Conservation (phyloP, 30 jellyfish, hydroid and myxozoan genomes). For the Phacellophora camtschatica region DNA sequence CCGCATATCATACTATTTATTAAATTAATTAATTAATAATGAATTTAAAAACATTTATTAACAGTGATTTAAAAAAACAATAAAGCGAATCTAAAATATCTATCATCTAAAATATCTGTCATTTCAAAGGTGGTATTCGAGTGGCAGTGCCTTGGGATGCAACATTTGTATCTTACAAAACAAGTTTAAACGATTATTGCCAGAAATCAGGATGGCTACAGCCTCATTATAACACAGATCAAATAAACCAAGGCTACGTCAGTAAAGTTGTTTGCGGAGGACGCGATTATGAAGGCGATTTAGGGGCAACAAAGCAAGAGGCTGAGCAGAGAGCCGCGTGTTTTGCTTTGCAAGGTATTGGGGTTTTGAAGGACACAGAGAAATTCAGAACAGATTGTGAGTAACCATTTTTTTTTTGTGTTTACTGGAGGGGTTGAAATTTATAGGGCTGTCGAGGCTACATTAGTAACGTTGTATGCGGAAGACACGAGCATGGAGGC, state of each 20-base stretch:
- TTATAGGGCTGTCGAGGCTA: too few relatives aligned
- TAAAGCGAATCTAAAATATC: too few relatives aligned
- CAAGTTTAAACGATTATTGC: conserved; percentile 96
- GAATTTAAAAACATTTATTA: too few relatives aligned
- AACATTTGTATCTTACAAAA: conserved; percentile 93
- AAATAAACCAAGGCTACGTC: conserved; percentile 57
- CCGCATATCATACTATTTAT: too few relatives aligned
- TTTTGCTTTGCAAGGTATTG: conserved; percentile 80
- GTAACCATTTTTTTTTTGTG: too few relatives aligned
- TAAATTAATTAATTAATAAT: too few relatives aligned
- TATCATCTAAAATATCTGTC: too few relatives aligned
- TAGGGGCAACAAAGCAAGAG: conserved; percentile 78
- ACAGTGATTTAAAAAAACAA: too few relatives aligned
- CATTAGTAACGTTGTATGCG: conserved; percentile 74
- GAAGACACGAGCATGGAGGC: conserved; percentile 68
- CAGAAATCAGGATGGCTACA: conserved; percentile 94
- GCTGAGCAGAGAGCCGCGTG: conserved; percentile 98
- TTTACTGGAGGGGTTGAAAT: too few relatives aligned
- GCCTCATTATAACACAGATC: conserved; percentile 80
- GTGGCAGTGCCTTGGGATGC: conserved; percentile 98
- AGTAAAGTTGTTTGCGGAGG: conserved; percentile 89
- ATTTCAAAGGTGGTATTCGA: too few relatives aligned
- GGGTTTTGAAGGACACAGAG: conserved; percentile 60
- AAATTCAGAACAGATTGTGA: conserved; percentile 78
- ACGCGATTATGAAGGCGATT: conserved; percentile 68